Evolutionary conservation across 1,140 invertebrate genomes (phyloP).

Genomic region (Lordiphosa mommai): DNA sequence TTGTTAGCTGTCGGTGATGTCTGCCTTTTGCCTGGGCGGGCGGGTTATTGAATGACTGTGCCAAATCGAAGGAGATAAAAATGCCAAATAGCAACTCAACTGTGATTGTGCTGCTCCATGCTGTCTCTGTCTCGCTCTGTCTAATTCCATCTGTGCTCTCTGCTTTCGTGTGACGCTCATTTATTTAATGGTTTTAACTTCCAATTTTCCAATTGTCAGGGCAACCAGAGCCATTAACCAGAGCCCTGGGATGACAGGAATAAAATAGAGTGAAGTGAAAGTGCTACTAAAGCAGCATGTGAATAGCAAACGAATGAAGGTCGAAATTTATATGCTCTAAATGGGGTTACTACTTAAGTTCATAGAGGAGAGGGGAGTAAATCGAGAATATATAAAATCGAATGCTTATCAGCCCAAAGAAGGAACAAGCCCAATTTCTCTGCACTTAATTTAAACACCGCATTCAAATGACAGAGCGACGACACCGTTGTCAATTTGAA

Average conservation of each 20-base stretch:
- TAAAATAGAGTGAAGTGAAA: constrained; percentile 10
- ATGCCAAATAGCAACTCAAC: constrained; percentile 53
- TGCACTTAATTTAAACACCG: too few relatives aligned
- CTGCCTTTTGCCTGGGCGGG: constrained; percentile 15
- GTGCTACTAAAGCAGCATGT: constrained; percentile 1
- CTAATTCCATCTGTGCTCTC: background rate
- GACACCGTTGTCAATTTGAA: too few relatives aligned
- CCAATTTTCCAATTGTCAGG: constrained; percentile 75
- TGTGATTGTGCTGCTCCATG: constrained; percentile 23
- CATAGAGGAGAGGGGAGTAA: too few relatives aligned
- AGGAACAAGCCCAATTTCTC: too few relatives aligned
- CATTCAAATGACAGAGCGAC: too few relatives aligned
- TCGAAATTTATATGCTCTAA: too few relatives aligned
- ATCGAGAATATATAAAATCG: too few relatives aligned
- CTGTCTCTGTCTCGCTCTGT: background rate
- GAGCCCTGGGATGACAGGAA: constrained; percentile 8
- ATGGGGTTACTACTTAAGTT: too few relatives aligned
- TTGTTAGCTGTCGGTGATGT: constrained; percentile 12
- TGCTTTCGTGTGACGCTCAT: constrained; percentile 65
- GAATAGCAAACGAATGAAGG: constrained; percentile 21
- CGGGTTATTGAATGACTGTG: constrained; percentile 62
- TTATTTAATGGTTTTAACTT: constrained; percentile 78
- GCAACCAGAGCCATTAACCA: constrained; percentile 61
- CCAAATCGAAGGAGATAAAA: constrained; percentile 72
- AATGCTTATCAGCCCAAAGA: too few relatives aligned